These are phyloP conservation scores for Ormyrus rosae DNA, from an alignment of 2,888 invertebrate species.

Conservation along the genomic window DNA sequence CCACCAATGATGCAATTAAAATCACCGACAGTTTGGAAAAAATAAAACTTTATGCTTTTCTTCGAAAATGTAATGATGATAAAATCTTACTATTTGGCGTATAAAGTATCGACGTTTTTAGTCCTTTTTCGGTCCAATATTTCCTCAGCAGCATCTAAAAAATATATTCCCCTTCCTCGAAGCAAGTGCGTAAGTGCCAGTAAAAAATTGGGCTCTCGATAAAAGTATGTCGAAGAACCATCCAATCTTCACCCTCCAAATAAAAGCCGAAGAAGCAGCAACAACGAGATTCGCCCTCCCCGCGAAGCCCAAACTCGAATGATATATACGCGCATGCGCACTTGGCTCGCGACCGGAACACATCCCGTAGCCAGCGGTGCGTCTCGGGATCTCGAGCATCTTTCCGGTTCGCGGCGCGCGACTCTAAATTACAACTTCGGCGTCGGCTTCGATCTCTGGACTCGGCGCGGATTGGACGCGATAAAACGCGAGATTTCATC, in stretches of 20 bases:
- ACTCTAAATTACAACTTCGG: slow-evolving; percentile 36
- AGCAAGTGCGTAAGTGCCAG: slow-evolving; percentile 1
- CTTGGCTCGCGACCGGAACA: neutral
- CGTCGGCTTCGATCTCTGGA: slow-evolving; percentile 12
- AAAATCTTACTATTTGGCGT: too few relatives aligned
- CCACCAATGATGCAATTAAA: too few relatives aligned
- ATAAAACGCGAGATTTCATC: slow-evolving; percentile 62
- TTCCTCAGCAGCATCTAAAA: too few relatives aligned
- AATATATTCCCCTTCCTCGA: neutral
- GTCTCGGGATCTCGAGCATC: neutral
- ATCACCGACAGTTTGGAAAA: too few relatives aligned
- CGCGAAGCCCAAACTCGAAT: neutral
- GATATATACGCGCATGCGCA: neutral
- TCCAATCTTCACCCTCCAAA: slow-evolving; percentile 18
- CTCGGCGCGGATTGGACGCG: slow-evolving; percentile 51
- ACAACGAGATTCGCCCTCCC: neutral
- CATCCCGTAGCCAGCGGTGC: too few relatives aligned
- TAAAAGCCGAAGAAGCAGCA: neutral
- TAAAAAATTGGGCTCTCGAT: slow-evolving; percentile 32
- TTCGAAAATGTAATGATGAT: too few relatives aligned
- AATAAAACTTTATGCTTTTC: too few relatives aligned
- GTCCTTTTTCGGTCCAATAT: too few relatives aligned
- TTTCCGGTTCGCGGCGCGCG: slow-evolving; percentile 29
- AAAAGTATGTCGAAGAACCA: slow-evolving; percentile 24
- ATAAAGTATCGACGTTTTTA: too few relatives aligned